Evolutionary conservation across 2,113 vertebrate genomes (phyloP), one percentile per base, ranked within the genome.

Genomic region (Corydoras maculifer): DNA sequence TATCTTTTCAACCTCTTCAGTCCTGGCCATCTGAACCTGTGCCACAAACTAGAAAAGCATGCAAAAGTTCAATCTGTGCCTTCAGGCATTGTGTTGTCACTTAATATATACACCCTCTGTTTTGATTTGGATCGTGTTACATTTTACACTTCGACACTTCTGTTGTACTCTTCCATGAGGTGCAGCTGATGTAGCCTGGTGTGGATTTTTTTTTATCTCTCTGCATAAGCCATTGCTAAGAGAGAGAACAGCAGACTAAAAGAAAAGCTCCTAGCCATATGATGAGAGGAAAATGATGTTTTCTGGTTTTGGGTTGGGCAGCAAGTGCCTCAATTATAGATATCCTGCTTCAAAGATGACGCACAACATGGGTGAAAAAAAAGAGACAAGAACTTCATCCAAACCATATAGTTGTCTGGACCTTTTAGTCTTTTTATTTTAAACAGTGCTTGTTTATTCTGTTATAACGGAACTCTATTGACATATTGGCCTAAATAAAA

Each of bases 281-380:
- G 69, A 73, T 62, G 75, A 72, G 64, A 72, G 69, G 75, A 72
- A 77, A 76, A 78, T 67, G 60, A 62, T 71, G 68, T 69, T 76
- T 57, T 57, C 54, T 74, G 65, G 64, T 65, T 70, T 77, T 74
- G 72, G 72, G 58, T 62, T 69, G 55, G 68, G 67, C 61, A 35
- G 69, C n/a, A 30, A 61, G 58, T 60, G 68, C 58, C 64, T 77
- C 65, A 81, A 74, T 81, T 75, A 82, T 70, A 62, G 69, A 78
- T 77, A 61, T 60, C 64, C n/a, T 64, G 54, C 55, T 68, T 55
- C 32, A 55, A 62, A 54, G 35, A 65, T 74, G 72, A 65, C 60
- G 69, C 72, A 70, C 13, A 31, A 31, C 53, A 25, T n/a, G 59
- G 72, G 25, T 53, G 49, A 64, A 70, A 29, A 57, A 73, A 48